Evolutionary conservation across 2,888 invertebrate genomes (phyloP).

Genomic region (Coremacera marginata): DNA sequence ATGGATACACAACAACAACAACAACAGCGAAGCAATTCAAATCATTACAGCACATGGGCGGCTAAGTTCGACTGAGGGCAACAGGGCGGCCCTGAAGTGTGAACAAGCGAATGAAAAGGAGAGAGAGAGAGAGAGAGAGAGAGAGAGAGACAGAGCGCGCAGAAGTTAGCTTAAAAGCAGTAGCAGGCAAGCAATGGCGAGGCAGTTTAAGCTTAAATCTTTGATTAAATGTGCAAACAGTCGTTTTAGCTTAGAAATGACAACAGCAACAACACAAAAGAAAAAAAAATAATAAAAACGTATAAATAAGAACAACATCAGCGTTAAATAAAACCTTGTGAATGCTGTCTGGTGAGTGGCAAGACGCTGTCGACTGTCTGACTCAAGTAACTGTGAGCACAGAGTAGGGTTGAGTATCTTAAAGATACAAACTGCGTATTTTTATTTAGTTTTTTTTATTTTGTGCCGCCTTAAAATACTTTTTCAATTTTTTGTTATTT

Average conservation of each 20-base stretch:
- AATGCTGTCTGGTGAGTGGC: neutral
- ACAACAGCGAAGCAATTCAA: conserved; percentile 1
- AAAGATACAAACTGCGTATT: neutral
- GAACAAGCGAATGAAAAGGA: conserved; percentile 28
- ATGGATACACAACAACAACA: conserved; percentile 12
- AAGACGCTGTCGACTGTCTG: neutral
- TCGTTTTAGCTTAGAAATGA: conserved; percentile 16
- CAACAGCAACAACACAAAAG: neutral
- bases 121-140: neutral
- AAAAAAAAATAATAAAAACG: neutral
- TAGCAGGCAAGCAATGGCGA: neutral
- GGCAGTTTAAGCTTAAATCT: neutral
- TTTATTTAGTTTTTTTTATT: neutral
- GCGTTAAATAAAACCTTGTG: neutral
- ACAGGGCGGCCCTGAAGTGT: conserved; percentile 9
- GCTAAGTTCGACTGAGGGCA: neutral
- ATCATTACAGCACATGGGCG: conserved; percentile 8
- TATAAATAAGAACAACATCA: neutral
- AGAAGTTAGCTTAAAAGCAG: neutral
- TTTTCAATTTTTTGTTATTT: neutral
- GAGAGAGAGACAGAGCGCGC: conserved; percentile 31
- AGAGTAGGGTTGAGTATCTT: neutral
- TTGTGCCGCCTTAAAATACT: neutral
- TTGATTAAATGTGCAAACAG: conserved; percentile 13
- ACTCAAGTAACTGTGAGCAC: neutral